Evolutionary conservation across 2,113 vertebrate genomes (phyloP), one percentile per base, ranked within the genome.

Genomic region (Ibidorhyncha struthersii): DNA sequence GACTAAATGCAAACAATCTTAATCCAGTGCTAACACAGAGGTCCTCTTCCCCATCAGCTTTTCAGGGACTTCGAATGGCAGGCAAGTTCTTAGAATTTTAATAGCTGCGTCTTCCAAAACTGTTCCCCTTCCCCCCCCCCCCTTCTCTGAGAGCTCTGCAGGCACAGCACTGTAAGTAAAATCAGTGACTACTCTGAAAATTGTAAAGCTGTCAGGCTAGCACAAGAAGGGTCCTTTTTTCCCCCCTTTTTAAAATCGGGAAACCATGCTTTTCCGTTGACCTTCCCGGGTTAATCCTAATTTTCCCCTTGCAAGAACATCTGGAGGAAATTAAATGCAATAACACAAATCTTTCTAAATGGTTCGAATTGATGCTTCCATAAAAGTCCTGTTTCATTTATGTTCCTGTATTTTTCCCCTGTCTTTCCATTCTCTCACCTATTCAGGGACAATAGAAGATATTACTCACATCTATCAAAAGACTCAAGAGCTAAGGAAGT

Each of bases 281-380:
- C 89, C 89, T 87, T 87, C 38, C 25, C 18, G 90, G 34, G 45
- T 87, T 94, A 89, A 95, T 96, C 86, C 69, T 84, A 82, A 94
- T 79, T 65, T 18, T 12, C 22, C 14, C 32, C 89, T 77, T 70
- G 66, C 53, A 87, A 92, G 65, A 95, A 93, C 89, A 93, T 93
- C 89, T 96, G 93, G 86, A 93, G 73, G 36, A 95, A 94, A 96
- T 93, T 91, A 94, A 91, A 87, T 40, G 36, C 56, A 94, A 13
- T 77, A 93, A 91, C 77, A 83, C 79, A 95, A 92, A 93, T 91
- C 49, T 79, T 90, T 65, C 43, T 82, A 62, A 91, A 82, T 38
- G 10, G 29, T 23, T 91, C 85, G 38, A 87, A 62, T 12, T 77
- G 61, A 65, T 71, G 41, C n/a, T 93, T 95, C 70, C 65, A 90